Base-by-base conservation (phyloP, 64 coral and sea anemone species). In the Cladopsammia gracilis region DNA sequence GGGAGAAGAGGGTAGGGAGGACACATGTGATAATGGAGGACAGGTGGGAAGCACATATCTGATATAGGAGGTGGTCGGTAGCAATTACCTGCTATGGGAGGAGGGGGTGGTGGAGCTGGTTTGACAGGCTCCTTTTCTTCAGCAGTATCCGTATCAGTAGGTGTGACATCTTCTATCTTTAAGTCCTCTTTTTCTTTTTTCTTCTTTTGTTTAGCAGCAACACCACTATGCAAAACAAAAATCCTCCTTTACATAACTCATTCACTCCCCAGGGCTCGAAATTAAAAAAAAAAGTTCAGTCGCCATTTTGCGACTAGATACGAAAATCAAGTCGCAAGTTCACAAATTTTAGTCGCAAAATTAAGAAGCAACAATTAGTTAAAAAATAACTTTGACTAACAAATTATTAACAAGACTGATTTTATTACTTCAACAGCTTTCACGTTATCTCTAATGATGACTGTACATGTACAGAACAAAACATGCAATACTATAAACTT, bases 131-230 rank as follows among this genome's bases (percentile, higher is more conserved):
- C 43, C 45, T 68, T 84, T 68, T 84, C 80, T 64, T 84, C 80
- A 3, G 7, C 62, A 50, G 20, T 13, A 47, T 62, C 58, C 4
- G 18, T 8, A 50, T 64, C 18, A 22, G 26, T 45, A 50, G 62
- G 12, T 56, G 49, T n/a, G 5, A 25, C n/a, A 79, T 84, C 80
- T 7, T 84, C 62, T 22, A 84, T 84, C 62, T 84, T 84, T 6
- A 67, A 3, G 16, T 84, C 80, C 6, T 84, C 80, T 67, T 84
- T 84, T 50, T 51, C 80, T 13, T 67, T 84, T 68, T 84, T 84
- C 44, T 67, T 84, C 80, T 67, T 84, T 26, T 84, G 80, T 50
- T 84, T 84, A 44, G 18, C 34, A 68, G 60, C 45, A 84, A 24
- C 61, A 50, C 60, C 62, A 66, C 46, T 62, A 25, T 61, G 4